These are phyloP conservation scores for Drosophila diplacantha DNA, from an alignment of 2,888 invertebrate genomes.

Conservation along the genomic window DNA sequence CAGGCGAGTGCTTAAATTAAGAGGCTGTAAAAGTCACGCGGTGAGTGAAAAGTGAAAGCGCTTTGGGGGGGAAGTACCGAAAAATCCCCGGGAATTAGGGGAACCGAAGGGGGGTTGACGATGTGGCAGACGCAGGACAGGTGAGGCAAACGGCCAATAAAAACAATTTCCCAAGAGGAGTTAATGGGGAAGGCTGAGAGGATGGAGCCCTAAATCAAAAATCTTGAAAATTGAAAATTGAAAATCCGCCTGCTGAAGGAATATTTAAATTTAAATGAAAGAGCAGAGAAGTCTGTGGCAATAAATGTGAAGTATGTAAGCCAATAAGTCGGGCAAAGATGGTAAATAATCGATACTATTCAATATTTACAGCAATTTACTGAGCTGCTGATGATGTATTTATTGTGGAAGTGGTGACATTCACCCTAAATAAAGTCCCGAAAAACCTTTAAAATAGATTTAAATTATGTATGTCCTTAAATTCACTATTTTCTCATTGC, in stretches of 20 bases:
- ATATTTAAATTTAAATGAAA: not conserved
- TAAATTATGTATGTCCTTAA: not conserved
- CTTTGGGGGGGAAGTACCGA: slow-evolving; percentile 19
- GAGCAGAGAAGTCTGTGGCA: not conserved
- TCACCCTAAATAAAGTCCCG: not conserved
- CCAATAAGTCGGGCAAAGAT: not conserved
- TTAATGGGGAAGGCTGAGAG: not conserved
- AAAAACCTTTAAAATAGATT: not conserved
- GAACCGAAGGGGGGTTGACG: slow-evolving; percentile 1
- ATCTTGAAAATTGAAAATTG: slow-evolving; percentile 4
- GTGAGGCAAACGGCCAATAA: slow-evolving; percentile 72
- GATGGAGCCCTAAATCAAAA: slow-evolving; percentile 6
- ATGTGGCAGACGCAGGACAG: slow-evolving; percentile 44
- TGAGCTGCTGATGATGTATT: not conserved
- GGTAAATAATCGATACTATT: not conserved
- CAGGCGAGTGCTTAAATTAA: slow-evolving; percentile 63
- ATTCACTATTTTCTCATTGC: not conserved
- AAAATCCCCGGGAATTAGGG: slow-evolving; percentile 20
- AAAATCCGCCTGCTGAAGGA: not conserved
- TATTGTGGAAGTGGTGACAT: no score
- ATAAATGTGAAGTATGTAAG: not conserved
- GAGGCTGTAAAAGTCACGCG: slow-evolving; percentile 73
- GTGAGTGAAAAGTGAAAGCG: slow-evolving; percentile 67
- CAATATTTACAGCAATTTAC: not conserved
- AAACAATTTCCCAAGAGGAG: slow-evolving; percentile 57